A percentile compares a stretch with the other conserved stretches of the same genome.
phyloP scores from a whole-genome alignment of 2,797 vertebrate genomes.

The Percopsis omiscomaycus region DNA sequence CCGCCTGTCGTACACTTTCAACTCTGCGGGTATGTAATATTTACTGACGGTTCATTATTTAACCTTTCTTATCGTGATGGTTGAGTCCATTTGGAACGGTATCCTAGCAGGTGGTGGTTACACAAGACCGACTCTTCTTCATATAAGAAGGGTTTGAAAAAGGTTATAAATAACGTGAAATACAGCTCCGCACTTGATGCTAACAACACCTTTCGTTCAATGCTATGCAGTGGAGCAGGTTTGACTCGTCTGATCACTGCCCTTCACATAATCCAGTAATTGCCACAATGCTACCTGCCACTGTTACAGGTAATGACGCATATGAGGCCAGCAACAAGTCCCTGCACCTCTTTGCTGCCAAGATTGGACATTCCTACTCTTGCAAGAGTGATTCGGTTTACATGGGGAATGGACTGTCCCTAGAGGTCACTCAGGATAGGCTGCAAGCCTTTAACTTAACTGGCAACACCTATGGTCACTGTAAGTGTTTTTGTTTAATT shows the following conservation, averaged over 20 bases:
- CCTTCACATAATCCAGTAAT: background rate
- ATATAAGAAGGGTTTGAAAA: background rate
- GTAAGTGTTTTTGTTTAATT: constrained; percentile 59
- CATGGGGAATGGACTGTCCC: constrained; percentile 56
- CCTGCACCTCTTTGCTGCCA: constrained; percentile 56
- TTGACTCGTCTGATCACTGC: constrained; percentile 13
- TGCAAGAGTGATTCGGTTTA: constrained; percentile 56
- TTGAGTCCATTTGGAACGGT: background rate
- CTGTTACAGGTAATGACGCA: background rate
- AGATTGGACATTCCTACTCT: constrained; percentile 68
- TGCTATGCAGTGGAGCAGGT: constrained; percentile 46
- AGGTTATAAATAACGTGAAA: background rate
- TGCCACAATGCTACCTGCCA: background rate
- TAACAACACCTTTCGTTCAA: constrained; percentile 1
- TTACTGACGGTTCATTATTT: background rate
- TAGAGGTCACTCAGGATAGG: constrained; percentile 54
- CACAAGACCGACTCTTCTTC: constrained; percentile 14
- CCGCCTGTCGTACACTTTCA: constrained; percentile 51
- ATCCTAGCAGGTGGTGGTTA: background rate
- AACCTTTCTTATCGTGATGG: background rate
- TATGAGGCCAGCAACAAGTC: constrained; percentile 15
- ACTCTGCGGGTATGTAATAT: constrained; percentile 45
- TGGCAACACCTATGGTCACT: constrained; percentile 45
- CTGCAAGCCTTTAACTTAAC: constrained; percentile 75
- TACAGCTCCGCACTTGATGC: constrained; percentile 22